Evolutionary conservation across 2,888 invertebrate species (phyloP).

Genomic region (Oligia strigilis): DNA sequence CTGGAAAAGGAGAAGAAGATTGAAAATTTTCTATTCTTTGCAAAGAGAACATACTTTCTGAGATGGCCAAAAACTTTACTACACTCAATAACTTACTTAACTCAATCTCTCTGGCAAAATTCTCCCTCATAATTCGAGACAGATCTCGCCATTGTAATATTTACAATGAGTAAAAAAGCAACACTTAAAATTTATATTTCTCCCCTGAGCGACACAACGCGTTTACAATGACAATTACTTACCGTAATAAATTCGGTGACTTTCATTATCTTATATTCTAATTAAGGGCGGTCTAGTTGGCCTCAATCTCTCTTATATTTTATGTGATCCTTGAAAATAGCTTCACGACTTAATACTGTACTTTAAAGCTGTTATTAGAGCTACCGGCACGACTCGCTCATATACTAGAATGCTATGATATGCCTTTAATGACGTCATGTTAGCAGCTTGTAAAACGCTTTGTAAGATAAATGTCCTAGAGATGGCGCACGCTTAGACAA

Average conservation of each 20-base stretch:
- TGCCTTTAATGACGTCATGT: slow-evolving; percentile 24
- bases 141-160: slow-evolving; percentile 14
- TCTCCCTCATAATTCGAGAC: not conserved
- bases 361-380: slow-evolving; percentile 10
- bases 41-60: not conserved
- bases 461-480: slow-evolving; percentile 27
- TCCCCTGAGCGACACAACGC: slow-evolving; percentile 24
- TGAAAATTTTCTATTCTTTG: not conserved
- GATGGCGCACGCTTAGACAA: not conserved
- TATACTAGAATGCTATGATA: slow-evolving; percentile 25
- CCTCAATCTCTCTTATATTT: slow-evolving; percentile 34
- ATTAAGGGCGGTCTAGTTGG: slow-evolving; percentile 35
- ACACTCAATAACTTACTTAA: not conserved
- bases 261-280: slow-evolving; percentile 44
- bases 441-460: slow-evolving; percentile 26
- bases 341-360: not conserved
- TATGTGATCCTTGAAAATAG: slow-evolving; percentile 27
- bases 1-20: not conserved
- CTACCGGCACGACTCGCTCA: slow-evolving; percentile 16
- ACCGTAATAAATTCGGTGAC: slow-evolving; percentile 40
- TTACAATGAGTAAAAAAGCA: slow-evolving; percentile 3
- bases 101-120: not conserved
- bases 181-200: slow-evolving; percentile 36
- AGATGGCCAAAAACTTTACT: not conserved
- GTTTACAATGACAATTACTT: slow-evolving; percentile 43